Percentiles rank a stretch among this genome's conserved stretches.
These are phyloP conservation scores for Drosophila funebris DNA, from an alignment of 1,140 invertebrate genomes.

Conservation along the genomic window DNA sequence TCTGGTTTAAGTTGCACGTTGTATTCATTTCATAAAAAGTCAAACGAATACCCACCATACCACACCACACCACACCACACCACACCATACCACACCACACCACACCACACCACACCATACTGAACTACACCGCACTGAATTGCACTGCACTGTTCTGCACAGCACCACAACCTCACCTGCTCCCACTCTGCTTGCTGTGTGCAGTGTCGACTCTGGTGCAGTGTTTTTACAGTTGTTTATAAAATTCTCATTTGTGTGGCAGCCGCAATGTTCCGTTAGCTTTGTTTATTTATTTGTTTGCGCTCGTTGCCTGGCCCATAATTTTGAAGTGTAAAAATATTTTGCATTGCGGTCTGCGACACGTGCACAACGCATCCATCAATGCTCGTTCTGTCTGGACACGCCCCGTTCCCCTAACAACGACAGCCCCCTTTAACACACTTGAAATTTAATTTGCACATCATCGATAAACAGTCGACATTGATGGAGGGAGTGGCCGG, in stretches of 20 bases:
- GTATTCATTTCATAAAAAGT: slow-evolving; percentile 39
- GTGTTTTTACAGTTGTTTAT: slow-evolving; percentile 40
- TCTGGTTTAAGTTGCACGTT: slow-evolving; percentile 52
- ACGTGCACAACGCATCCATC: slow-evolving; percentile 71
- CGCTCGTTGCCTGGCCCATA: slow-evolving; percentile 43
- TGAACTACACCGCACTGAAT: background rate
- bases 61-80: background rate
- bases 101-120: too few relatives aligned
- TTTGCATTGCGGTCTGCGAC: slow-evolving; percentile 68
- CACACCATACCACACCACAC: background rate
- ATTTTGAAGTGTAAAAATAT: slow-evolving; percentile 74
- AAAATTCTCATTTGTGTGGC: slow-evolving; percentile 43
- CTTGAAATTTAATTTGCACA: slow-evolving; percentile 76
- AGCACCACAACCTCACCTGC: background rate
- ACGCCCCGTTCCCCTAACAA: background rate
- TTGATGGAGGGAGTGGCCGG: slow-evolving; percentile 10
- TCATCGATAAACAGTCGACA: slow-evolving; percentile 70
- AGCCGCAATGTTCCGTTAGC: slow-evolving; percentile 59
- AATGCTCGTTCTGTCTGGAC: slow-evolving; percentile 33
- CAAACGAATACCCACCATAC: background rate
- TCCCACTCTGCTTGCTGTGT: background rate
- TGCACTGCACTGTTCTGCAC: background rate
- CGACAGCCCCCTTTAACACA: slow-evolving; percentile 18
- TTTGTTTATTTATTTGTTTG: slow-evolving; percentile 67
- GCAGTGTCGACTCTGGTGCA: slow-evolving; percentile 21